Conservation (phyloP, 2,113 vertebrate species). For the Centropus unirufus region DNA sequence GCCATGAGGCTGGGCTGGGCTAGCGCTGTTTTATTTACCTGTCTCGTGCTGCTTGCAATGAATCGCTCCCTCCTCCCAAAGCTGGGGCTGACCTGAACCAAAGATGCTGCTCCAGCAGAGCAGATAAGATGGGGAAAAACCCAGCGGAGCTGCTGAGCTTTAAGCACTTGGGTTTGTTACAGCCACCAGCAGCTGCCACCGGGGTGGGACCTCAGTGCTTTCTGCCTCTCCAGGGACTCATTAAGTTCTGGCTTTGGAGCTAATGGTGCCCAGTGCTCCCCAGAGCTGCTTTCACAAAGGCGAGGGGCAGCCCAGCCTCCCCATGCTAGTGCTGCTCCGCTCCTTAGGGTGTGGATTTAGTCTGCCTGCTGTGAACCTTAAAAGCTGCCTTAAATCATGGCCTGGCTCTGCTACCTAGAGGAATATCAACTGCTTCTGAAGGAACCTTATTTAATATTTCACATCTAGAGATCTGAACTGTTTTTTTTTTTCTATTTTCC, state of each 20-base stretch:
- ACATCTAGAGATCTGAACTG: not conserved
- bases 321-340: accelerated
- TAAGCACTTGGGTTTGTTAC: not conserved
- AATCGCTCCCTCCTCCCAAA: not conserved
- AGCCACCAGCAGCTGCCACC: not conserved
- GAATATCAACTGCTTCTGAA: constrained; percentile 42
- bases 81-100: not conserved
- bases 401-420: not conserved
- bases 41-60: not conserved
- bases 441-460: constrained; percentile 39
- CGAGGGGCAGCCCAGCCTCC: not conserved
- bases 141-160: not conserved
- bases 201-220: accelerated
- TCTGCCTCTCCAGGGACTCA: accelerated
- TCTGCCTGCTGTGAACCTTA: not conserved
- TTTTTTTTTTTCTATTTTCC: not conserved
- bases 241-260: not conserved
- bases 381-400: constrained; percentile 61
- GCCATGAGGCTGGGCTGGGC: not conserved
- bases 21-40: not conserved
- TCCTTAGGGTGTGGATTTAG: not conserved
- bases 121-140: not conserved
- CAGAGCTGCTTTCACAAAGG: not conserved
- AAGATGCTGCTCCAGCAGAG: not conserved
- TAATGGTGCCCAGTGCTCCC: not conserved